Evolutionary conservation across 2,888 invertebrate species (phyloP), one percentile per base, ranked within the genome.

Genomic region (Calephelis perditalis): DNA sequence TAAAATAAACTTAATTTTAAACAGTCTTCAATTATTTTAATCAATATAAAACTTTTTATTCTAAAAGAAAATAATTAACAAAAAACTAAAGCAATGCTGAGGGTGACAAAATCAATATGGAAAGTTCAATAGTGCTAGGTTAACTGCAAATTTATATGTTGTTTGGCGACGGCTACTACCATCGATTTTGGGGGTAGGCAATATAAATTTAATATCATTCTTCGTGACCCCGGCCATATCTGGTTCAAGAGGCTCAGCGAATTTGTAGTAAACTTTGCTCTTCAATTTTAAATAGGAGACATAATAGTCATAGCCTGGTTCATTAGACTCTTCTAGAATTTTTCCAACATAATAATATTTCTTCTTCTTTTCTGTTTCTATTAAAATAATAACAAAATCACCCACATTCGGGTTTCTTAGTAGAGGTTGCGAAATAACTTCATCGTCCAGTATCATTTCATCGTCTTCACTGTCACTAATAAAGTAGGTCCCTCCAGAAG

Each of bases 281-380:
- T 45, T 45, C n/a, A 45, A n/a, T 11, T 45, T 45, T 45, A 45
- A 45, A 45, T 45, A 45, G 45, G 45, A 45, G 5, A 45, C 45
- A 45, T 43, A 44, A 57, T 57, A 43, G 57, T 57, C 57, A 57
- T 57, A 57, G 40, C 15, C 57, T 15, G 45, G 44, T 45, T 57
- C 44, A 44, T n/a, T 57, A 57, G 44, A 44, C 35, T 57, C 57
- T 57, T 57, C 57, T 57, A 57, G 44, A 57, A 57, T 57, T 9
- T 57, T 56, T 56, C 43, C 56, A 43, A 56, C 56, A 43, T 56
- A 56, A 12, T 56, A 56, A 56, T 56, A 56, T 58, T 58, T 58
- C 46, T 58, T 47, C 36, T 46, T 46, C 26, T 58, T 47, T 46
- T 47, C 46, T 47, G 37, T 58, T 11, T 45, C 45, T 45, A 45